Evolutionary conservation across 2,797 vertebrate genomes (phyloP).

Genomic region (Leuciscus waleckii): DNA sequence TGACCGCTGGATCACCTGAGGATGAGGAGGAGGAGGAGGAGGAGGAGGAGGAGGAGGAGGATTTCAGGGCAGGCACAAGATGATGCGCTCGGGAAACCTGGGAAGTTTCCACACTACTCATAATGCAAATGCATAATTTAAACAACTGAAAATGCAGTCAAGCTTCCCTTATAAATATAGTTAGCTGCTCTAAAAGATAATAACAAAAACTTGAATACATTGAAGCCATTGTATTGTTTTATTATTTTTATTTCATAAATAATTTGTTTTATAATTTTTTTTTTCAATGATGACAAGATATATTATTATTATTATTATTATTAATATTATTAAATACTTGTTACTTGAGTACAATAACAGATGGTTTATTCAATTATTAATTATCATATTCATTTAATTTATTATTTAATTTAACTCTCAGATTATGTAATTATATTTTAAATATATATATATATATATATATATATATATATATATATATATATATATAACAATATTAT

Average conservation of each 20-base stretch:
- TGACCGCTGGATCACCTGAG: not conserved
- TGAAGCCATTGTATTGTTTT: too few relatives aligned
- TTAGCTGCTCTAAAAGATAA: not conserved
- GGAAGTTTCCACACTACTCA: not conserved
- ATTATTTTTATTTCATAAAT: too few relatives aligned
- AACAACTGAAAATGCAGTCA: not conserved
- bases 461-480: too few relatives aligned
- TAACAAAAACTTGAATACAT: not conserved
- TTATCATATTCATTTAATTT: not conserved
- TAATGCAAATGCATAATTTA: not conserved
- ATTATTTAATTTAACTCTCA: not conserved
- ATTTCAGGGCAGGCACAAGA: not conserved
- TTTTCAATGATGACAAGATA: too few relatives aligned
- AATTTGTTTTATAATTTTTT: too few relatives aligned
- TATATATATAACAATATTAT: too few relatives aligned
- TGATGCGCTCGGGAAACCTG: not conserved
- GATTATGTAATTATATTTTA: too few relatives aligned
- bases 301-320: too few relatives aligned
- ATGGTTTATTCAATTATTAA: not conserved
- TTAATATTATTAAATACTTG: too few relatives aligned
- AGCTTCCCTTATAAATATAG: not conserved
- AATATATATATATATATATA: too few relatives aligned
- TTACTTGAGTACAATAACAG: too few relatives aligned
- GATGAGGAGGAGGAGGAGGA: not conserved
- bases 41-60: too few relatives aligned